Conservation (phyloP, 2,888 invertebrate genomes). For the Aporophyla nigra region DNA sequence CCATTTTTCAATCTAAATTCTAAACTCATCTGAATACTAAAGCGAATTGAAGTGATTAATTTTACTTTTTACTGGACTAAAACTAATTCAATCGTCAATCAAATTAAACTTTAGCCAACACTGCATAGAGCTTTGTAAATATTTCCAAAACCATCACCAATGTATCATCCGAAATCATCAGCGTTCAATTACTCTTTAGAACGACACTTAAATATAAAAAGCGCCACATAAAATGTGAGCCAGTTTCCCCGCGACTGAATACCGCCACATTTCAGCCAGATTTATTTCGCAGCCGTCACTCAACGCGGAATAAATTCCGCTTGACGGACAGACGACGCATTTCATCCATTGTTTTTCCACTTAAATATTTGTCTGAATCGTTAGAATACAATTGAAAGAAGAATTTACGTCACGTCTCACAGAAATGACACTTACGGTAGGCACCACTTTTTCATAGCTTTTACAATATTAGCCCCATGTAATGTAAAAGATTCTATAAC, state of each 20-base stretch:
- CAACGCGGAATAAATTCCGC: conserved; percentile 55
- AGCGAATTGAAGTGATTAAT: too few species aligned
- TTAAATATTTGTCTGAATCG: conserved; percentile 39
- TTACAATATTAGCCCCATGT: background rate
- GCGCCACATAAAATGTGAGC: conserved; percentile 49
- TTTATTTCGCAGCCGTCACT: conserved; percentile 66
- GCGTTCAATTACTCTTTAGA: conserved; percentile 37
- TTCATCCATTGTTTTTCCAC: conserved; percentile 60
- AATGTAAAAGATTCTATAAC: background rate
- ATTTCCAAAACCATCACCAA: conserved; percentile 24
- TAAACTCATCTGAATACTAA: too few species aligned
- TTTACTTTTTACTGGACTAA: too few species aligned
- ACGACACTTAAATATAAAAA: conserved; percentile 55
- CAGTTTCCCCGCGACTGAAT: conserved; percentile 16
- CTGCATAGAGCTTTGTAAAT: background rate
- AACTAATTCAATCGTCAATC: too few species aligned
- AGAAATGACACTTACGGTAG: background rate
- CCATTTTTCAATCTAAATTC: too few species aligned
- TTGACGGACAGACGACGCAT: conserved; percentile 62
- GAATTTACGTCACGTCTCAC: background rate
- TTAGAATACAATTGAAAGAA: conserved; percentile 24
- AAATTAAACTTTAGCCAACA: too few species aligned
- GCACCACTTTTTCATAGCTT: background rate
- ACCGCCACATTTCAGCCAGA: conserved; percentile 45
- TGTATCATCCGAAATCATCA: conserved; percentile 23